Conservation (phyloP, 2,888 invertebrate genomes). For the Merodon equestris region DNA sequence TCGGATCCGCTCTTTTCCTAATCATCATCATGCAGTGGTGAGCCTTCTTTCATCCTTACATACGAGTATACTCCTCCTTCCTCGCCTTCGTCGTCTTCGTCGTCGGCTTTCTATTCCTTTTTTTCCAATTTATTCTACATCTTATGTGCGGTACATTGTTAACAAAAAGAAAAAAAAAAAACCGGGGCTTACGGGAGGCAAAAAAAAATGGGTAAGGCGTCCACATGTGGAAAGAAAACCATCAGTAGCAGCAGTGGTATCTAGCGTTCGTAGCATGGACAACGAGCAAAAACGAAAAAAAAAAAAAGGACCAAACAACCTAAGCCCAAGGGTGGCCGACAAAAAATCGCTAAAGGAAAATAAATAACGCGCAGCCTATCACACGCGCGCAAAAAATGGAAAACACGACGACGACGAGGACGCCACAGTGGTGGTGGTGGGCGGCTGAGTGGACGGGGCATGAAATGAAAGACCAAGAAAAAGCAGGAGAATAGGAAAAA, state of each 20-base stretch:
- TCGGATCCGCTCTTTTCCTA: conserved; percentile 52
- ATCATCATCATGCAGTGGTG: conserved; percentile 68
- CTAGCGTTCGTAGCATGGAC: too few species aligned
- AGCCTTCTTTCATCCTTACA: conserved; percentile 66
- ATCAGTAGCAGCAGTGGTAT: conserved; percentile 49
- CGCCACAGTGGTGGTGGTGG: too few species aligned
- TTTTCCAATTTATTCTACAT: conserved; percentile 68
- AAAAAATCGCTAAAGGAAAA: conserved; percentile 68
- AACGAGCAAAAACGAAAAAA: conserved; percentile 32
- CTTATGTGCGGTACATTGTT: conserved; percentile 65
- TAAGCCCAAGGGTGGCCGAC: conserved; percentile 65
- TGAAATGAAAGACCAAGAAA: too few species aligned
- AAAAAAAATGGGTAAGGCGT: conserved; percentile 4
- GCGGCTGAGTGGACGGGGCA: too few species aligned
- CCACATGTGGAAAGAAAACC: conserved; percentile 62
- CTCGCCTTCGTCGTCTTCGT: conserved; percentile 38
- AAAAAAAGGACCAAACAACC: conserved; percentile 58
- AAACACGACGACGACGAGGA: conserved; percentile 10
- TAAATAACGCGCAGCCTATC: conserved; percentile 69
- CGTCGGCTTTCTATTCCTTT: conserved; percentile 16
- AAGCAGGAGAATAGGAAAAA: conserved; percentile 12
- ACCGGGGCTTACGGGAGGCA: not conserved
- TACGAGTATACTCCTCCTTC: not conserved
- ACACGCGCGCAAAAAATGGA: conserved; percentile 67
- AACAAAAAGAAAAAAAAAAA: conserved; percentile 43